A percentile compares a stretch with the other conserved stretches of the same genome.
Conservation (phyloP, 2,797 vertebrate genomes). For the Alfaro cultratus region DNA sequence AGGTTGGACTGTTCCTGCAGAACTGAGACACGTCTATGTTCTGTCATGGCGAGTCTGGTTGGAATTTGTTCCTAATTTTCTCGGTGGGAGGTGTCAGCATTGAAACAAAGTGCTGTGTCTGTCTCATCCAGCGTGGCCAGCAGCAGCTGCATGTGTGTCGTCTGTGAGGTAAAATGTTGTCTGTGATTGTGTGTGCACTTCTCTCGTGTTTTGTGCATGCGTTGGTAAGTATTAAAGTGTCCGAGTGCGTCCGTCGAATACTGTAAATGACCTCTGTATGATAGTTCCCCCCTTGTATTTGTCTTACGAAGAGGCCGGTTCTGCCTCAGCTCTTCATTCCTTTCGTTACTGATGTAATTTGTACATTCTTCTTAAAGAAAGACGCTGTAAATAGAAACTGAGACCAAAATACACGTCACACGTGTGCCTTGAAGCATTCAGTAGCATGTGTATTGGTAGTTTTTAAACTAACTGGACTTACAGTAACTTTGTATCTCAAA, state of each 20-base stretch:
- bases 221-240: constrained; percentile 37
- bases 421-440: constrained; percentile 74
- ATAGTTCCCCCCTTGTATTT: constrained; percentile 44
- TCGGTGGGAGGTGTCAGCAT: constrained; percentile 37
- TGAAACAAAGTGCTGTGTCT: constrained; percentile 28
- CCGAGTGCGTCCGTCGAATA: constrained; percentile 40
- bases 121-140: constrained; percentile 32
- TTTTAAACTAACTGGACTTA: constrained; percentile 78
- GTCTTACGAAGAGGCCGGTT: constrained; percentile 60
- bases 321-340: constrained; percentile 70
- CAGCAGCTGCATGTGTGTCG: constrained; percentile 27
- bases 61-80: constrained; percentile 43
- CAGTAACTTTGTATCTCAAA: constrained; percentile 66
- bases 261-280: constrained; percentile 75
- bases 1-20: constrained; percentile 31
- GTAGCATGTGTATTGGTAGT: constrained; percentile 75
- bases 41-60: constrained; percentile 19
- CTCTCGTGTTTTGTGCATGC: constrained; percentile 23
- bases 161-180: constrained; percentile 53
- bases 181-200: constrained; percentile 13
- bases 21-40: constrained; percentile 16
- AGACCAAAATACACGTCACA: constrained; percentile 80
- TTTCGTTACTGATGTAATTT: constrained; percentile 67
- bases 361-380: constrained; percentile 69
- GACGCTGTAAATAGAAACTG: constrained; percentile 75